Base-by-base conservation (phyloP, 2,888 invertebrate genomes). In the Arge pagana region DNA sequence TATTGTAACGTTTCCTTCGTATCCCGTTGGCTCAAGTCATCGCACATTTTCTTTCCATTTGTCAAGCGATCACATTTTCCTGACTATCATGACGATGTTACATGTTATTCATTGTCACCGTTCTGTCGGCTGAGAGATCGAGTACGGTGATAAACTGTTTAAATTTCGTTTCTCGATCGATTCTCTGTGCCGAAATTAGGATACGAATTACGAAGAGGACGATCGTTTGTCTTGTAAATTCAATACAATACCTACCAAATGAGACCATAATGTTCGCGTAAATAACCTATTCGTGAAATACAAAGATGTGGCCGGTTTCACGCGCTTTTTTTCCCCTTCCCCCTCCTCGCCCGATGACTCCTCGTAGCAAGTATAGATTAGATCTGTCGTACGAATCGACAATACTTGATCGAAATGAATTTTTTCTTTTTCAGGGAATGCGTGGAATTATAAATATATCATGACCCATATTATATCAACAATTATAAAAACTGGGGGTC, bases 371-470 rank as follows among this genome's bases (percentile, higher is more conserved):
- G 23, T 35, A n/a, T 33, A 33, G 15, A 15, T 26, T 36, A 10
- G 40, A 18, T 31, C 11, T 31, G 19, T 31, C 31, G 11, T 33
- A 3, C 26, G 15, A 24, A 40, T 15, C 4, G 3, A 35, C 16
- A 31, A 16, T 23, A 35, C 35, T 23, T 45, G 21, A 45, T 24
- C n/a, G 16, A n/a, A 33, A 45, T 23, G 42, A 42, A 30, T 42
- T 42, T 35, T 45, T 16, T 33, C 23, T 45, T 45, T 45, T 45
- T 10, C 33, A 33, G 45, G 33, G 33, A 45, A 31, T 45, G 23
- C 24, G 33, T 45, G 45, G 45, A 45, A 45, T 45, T 45, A 13
- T 45, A 21, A n/a, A n/a, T 33, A 45, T 23, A 45, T 33, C 35
- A 33, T 24, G 6, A 45, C 15, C 43, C 31, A 43, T 43, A 41